phyloP scores from a whole-genome alignment of 2,888 invertebrate species.

The Aspidiotus destructor region DNA sequence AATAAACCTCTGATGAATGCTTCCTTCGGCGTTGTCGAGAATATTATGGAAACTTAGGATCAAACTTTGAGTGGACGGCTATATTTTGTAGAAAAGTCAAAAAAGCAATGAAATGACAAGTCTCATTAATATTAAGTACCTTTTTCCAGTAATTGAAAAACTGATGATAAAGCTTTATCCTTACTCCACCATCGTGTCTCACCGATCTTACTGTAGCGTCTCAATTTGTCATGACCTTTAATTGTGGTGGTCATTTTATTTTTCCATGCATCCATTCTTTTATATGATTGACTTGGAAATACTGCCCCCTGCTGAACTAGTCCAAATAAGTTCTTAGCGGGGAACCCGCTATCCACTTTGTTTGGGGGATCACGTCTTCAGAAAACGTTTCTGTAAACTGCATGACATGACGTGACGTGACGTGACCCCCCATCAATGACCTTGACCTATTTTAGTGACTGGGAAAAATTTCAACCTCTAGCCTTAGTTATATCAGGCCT shows the following conservation, averaged over 20 bases:
- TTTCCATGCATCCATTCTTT: slow-evolving; percentile 22
- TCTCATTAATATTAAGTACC: neutral
- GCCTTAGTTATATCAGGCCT: too few species aligned
- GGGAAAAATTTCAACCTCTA: too few species aligned
- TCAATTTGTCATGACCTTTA: slow-evolving; percentile 19
- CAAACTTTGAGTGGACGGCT: neutral
- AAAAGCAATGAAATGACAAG: neutral
- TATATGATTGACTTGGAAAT: slow-evolving; percentile 15
- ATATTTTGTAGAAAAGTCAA: slow-evolving; percentile 5
- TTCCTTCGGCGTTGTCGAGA: too few species aligned
- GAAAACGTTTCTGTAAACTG: too few species aligned
- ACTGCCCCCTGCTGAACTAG: slow-evolving; percentile 14
- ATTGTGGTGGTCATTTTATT: slow-evolving; percentile 8
- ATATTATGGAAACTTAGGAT: too few species aligned
- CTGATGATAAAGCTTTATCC: slow-evolving; percentile 22
- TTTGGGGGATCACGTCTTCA: too few species aligned
- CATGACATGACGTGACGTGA: too few species aligned
- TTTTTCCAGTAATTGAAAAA: slow-evolving; percentile 13
- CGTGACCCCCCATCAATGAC: too few species aligned
- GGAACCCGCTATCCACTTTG: too few species aligned
- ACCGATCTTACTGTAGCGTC: slow-evolving; percentile 18
- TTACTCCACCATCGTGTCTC: slow-evolving; percentile 30
- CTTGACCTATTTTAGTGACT: too few species aligned
- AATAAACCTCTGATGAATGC: too few species aligned
- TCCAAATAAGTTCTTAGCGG: slow-evolving; percentile 14